phyloP scores from a whole-genome alignment of 2,113 vertebrate genomes.

The Gila orcuttii region DNA sequence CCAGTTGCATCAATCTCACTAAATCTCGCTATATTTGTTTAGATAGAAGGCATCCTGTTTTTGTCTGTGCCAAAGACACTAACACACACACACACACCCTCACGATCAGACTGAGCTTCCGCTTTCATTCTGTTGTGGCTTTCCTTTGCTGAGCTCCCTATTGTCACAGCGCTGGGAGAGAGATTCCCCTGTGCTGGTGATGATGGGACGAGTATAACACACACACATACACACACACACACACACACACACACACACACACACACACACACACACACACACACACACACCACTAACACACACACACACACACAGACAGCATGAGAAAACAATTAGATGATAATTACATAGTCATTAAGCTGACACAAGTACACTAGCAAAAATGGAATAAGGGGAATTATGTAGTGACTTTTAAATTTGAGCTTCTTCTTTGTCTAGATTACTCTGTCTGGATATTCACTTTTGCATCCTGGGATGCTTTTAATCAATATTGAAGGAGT shows the following conservation, averaged over 20 bases:
- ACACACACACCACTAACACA: too few species aligned
- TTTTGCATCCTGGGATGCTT: neutral
- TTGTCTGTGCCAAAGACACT: neutral
- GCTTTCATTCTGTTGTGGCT: conserved; percentile 28
- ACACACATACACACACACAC: too few species aligned
- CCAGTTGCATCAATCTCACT: neutral
- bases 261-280: neutral
- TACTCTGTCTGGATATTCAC: neutral
- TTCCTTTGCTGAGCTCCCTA: conserved; percentile 37
- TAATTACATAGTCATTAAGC: neutral
- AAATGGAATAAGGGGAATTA: neutral
- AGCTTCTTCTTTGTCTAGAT: neutral
- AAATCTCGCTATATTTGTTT: neutral
- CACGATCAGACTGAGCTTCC: conserved; percentile 7
- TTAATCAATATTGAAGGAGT: neutral
- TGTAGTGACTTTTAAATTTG: neutral
- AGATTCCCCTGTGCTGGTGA: conserved; percentile 29
- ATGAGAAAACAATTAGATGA: neutral
- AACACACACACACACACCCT: neutral
- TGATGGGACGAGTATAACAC: neutral
- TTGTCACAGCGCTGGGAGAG: conserved; percentile 32
- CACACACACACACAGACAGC: neutral
- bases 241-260: too few species aligned
- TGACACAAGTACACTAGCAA: neutral
- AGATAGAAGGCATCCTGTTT: neutral